These are phyloP conservation scores for Corythoichthys haematopterus DNA, from an alignment of 2,113 vertebrate species.

Conservation along the genomic window DNA sequence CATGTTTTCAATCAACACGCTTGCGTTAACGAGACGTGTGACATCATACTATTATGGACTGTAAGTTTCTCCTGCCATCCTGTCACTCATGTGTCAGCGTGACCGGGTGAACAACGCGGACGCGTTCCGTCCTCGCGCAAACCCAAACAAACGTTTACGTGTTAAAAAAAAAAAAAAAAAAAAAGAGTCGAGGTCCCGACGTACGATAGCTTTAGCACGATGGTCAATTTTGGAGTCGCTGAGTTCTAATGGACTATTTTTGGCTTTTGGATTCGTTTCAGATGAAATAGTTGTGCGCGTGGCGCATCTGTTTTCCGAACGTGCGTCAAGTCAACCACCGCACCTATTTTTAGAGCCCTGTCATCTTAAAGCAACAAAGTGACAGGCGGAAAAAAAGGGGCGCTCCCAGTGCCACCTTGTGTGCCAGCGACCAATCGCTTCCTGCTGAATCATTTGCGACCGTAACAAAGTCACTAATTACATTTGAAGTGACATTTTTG, in stretches of 20 bases:
- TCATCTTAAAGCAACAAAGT: constrained; percentile 45
- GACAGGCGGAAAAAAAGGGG: constrained; percentile 9
- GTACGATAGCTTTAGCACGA: background rate
- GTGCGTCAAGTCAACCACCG: constrained; percentile 49
- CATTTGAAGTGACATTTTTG: too few species aligned
- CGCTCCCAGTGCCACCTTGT: constrained; percentile 12
- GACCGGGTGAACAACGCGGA: background rate
- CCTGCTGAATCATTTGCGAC: background rate
- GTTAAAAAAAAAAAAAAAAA: background rate
- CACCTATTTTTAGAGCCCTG: constrained; percentile 62
- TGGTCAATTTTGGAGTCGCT: background rate
- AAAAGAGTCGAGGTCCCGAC: background rate
- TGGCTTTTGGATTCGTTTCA: constrained; percentile 22
- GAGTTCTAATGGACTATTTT: constrained; percentile 8
- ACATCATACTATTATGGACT: background rate
- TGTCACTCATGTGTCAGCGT: background rate
- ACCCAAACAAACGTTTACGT: background rate
- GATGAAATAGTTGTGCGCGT: constrained; percentile 42
- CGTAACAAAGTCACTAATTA: background rate
- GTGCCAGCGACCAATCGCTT: constrained; percentile 12
- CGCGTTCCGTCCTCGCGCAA: background rate
- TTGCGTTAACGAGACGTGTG: background rate
- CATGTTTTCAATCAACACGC: background rate
- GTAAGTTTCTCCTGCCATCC: background rate
- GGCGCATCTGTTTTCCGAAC: constrained; percentile 41